These are phyloP conservation scores for Conopomorpha cramerella DNA, from an alignment of 1,140 invertebrate species.

Conservation along the genomic window DNA sequence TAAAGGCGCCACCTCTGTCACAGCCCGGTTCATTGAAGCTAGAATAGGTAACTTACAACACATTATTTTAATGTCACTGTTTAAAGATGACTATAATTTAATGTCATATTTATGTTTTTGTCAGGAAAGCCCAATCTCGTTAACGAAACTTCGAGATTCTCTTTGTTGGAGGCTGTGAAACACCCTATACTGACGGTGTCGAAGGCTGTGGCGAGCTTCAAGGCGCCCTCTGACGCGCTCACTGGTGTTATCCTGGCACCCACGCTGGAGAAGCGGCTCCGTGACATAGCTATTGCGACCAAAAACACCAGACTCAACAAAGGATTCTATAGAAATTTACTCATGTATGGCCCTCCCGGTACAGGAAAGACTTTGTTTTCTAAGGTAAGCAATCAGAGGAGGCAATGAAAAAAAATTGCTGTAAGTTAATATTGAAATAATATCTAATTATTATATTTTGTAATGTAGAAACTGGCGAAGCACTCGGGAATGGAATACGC, in stretches of 20 bases:
- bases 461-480: slow-evolving; percentile 73
- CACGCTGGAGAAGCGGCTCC: slow-evolving; percentile 84
- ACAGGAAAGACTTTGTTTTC: slow-evolving; percentile 98
- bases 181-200: slow-evolving; percentile 85
- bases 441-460: slow-evolving; percentile 6
- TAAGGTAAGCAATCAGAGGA: too few species aligned
- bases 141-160: slow-evolving; percentile 94
- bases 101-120: slow-evolving; percentile 9
- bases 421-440: background rate
- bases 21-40: slow-evolving; percentile 88
- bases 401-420: too few species aligned
- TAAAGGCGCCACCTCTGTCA: slow-evolving; percentile 88
- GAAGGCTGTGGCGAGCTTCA: slow-evolving; percentile 69
- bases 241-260: slow-evolving; percentile 92
- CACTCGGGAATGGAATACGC: slow-evolving; percentile 99
- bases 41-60: slow-evolving; percentile 71
- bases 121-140: slow-evolving; percentile 89
- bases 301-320: slow-evolving; percentile 94
- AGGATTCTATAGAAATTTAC: slow-evolving; percentile 93
- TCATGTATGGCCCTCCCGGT: slow-evolving; percentile 99
- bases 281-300: slow-evolving; percentile 96
- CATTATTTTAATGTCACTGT: too few species aligned
- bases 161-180: slow-evolving; percentile 80
- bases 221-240: slow-evolving; percentile 83
- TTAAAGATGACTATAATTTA: too few species aligned